Evolutionary conservation across 2,113 vertebrate genomes (phyloP).

Genomic region (Thunnus maccoyii): DNA sequence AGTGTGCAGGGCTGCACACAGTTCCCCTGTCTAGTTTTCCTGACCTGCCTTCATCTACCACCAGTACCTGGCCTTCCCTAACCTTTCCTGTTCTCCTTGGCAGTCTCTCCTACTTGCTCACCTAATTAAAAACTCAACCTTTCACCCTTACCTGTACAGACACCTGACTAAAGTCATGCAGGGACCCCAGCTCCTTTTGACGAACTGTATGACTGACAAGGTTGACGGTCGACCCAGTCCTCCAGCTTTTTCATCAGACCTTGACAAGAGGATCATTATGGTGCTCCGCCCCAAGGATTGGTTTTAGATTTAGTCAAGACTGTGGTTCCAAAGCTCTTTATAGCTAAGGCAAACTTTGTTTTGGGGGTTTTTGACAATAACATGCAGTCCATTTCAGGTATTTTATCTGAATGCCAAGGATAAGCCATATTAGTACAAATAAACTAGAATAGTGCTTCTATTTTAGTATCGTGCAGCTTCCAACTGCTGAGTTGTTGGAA

Average conservation of each 20-base stretch:
- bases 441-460: background rate
- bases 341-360: background rate
- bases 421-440: slow-evolving; percentile 1
- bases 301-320: slow-evolving; percentile 36
- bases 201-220: slow-evolving; percentile 64
- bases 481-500: background rate
- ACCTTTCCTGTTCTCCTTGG: slow-evolving; percentile 73
- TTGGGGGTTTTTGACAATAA: background rate
- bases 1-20: slow-evolving; percentile 59
- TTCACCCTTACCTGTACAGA: slow-evolving; percentile 54
- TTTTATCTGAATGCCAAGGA: slow-evolving; percentile 1
- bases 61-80: slow-evolving; percentile 58
- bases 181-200: slow-evolving; percentile 42
- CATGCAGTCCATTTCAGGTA: background rate
- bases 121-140: slow-evolving; percentile 82
- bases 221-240: slow-evolving; percentile 33
- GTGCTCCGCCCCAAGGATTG: slow-evolving; percentile 40
- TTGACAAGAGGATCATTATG: slow-evolving; percentile 52
- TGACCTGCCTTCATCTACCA: slow-evolving; percentile 62
- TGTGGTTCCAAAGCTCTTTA: slow-evolving; percentile 1
- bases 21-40: slow-evolving; percentile 60
- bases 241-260: slow-evolving; percentile 43
- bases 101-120: slow-evolving; percentile 70
- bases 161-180: slow-evolving; percentile 50
- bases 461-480: background rate